Conservation (phyloP, 2,888 invertebrate species). For the Tinea pellionella region DNA sequence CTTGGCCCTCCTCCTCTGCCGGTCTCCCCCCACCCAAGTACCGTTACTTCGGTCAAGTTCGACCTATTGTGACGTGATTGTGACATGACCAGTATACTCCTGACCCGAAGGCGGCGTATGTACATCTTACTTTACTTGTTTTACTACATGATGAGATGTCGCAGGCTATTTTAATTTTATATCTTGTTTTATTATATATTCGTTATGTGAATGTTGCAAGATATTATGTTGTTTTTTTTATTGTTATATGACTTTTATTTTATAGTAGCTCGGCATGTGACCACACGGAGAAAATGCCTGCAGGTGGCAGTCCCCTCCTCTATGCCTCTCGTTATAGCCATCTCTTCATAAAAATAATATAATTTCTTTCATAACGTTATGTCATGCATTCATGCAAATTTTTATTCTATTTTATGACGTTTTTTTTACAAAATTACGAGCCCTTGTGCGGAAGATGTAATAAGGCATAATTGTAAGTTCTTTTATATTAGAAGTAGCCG, state of each 20-base stretch:
- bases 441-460: no score
- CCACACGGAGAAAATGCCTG: no score
- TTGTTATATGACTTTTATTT: no score
- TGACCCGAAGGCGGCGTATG: conserved; percentile 1
- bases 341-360: not conserved
- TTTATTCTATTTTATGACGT: not conserved
- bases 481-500: not conserved
- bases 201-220: not conserved
- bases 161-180: not conserved
- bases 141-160: not conserved
- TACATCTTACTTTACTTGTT: not conserved
- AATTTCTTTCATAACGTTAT: not conserved
- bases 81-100: not conserved
- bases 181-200: not conserved
- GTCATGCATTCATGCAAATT: not conserved
- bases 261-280: no score
- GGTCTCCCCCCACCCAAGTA: conserved; percentile 29
- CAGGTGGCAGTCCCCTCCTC: no score
- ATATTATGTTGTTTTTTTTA: not conserved
- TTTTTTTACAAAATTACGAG: no score
- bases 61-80: conserved; percentile 46
- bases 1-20: conserved; percentile 37
- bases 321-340: no score
- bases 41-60: conserved; percentile 65
- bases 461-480: no score